Base-by-base conservation (phyloP, 2,888 invertebrate species). In the Sinotaia quadrata region DNA sequence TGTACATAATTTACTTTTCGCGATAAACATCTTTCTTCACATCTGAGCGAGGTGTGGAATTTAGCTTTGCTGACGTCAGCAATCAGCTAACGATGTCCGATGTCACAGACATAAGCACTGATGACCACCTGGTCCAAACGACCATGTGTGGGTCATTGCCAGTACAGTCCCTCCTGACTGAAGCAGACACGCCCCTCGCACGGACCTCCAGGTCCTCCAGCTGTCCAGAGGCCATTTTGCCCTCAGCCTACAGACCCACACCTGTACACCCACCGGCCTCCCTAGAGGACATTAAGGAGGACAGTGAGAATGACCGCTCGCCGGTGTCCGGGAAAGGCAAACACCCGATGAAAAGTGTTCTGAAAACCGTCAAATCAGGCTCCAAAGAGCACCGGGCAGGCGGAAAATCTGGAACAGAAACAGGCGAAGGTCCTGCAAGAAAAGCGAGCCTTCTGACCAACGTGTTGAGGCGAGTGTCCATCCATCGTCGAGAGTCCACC, bases 401-500 rank as follows among this genome's bases (percentile, higher is more conserved):
- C 1, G 52, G 52, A n/a, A 29, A 51, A 54, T 52, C 52, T 31
- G 52, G 36, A 36, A 34, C 34, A 63, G 54, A 52, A 54, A 34
- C 12, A 51, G 63, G 51, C 36, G 33, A 15, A 44, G 49, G 31
- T 29, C 24, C 49, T 31, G n/a, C n/a, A 36, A 36, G 68, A 54
- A 65, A 54, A 61, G 27, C 56, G n/a, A 71, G 71, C 27, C 18
- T 74, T 2, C 67, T 74, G 12, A 65, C 51, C 15, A 54, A 57
- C 41, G 63, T 71, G 60, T 33, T 71, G 49, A 63, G 71, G 36
- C 65, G 74, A 27, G 74, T 74, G 15, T 69, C 69, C 58, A 74
- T 74, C 12, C 74, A 74, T 49, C 44, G 74, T 7, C 41, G 56
- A 21, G 74, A 74, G 12, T 74, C 74, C 10, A 49, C 66, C 7